A percentile compares a stretch with the other conserved stretches of the same genome.
These are phyloP conservation scores for Danio aesculapii DNA, from an alignment of 2,797 vertebrate genomes.

Conservation along the genomic window DNA sequence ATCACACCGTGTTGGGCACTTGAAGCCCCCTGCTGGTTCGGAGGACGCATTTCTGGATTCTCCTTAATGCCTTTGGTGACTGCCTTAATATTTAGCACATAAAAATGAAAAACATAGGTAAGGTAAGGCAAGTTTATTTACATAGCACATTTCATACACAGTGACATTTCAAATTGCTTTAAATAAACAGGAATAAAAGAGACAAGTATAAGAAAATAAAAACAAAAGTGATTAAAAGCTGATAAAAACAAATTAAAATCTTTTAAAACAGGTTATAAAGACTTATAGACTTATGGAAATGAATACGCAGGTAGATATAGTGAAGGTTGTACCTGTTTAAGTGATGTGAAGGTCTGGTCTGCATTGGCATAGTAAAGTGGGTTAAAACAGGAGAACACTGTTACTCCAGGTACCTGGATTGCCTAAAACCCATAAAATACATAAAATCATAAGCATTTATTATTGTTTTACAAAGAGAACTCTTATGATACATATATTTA, in stretches of 20 bases:
- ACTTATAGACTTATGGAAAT: neutral
- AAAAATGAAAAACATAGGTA: neutral
- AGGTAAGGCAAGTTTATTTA: too few species aligned
- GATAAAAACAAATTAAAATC: too few species aligned
- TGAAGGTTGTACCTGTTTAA: slow-evolving; percentile 71
- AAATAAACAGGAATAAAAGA: too few species aligned
- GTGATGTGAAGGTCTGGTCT: slow-evolving; percentile 78
- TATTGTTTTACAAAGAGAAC: neutral
- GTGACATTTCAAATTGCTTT: too few species aligned
- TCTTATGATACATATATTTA: neutral
- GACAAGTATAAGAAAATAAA: too few species aligned
- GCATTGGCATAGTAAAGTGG: slow-evolving; percentile 88
- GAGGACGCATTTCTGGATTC: slow-evolving; percentile 49
- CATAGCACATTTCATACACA: too few species aligned
- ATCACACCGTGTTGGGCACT: slow-evolving; percentile 71
- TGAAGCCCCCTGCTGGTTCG: slow-evolving; percentile 67
- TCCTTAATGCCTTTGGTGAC: slow-evolving; percentile 37
- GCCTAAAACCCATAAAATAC: slow-evolving; percentile 71
- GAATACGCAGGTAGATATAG: neutral
- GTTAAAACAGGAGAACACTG: slow-evolving; percentile 83
- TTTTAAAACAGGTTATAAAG: too few species aligned
- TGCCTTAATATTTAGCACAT: slow-evolving; percentile 9
- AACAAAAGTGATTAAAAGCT: too few species aligned
- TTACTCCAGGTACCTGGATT: slow-evolving; percentile 82
- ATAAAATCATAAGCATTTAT: neutral